phyloP scores from a whole-genome alignment of 2,888 invertebrate species.

The Corbicula japonica region DNA sequence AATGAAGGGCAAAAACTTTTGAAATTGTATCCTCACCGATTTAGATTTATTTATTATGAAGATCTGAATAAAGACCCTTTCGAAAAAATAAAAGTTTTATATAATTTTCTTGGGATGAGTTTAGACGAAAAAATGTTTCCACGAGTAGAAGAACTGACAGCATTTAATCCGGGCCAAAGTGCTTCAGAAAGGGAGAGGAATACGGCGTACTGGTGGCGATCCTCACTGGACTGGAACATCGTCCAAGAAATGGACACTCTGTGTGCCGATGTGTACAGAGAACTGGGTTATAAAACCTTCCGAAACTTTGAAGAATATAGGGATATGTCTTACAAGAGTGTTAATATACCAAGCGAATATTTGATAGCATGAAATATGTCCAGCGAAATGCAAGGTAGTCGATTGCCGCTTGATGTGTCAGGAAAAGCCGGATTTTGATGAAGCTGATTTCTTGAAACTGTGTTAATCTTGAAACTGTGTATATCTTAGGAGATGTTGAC shows the following conservation, averaged over 20 bases:
- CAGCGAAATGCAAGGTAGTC: too few species aligned
- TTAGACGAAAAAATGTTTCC: slow-evolving; percentile 22
- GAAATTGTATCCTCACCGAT: slow-evolving; percentile 23
- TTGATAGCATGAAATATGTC: too few species aligned
- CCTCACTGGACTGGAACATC: slow-evolving; percentile 23
- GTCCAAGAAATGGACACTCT: slow-evolving; percentile 23
- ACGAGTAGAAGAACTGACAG: slow-evolving; percentile 11
- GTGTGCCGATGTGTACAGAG: slow-evolving; percentile 36
- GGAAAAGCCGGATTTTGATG: too few species aligned
- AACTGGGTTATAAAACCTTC: slow-evolving; percentile 35
- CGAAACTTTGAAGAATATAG: slow-evolving; percentile 1
- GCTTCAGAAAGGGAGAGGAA: slow-evolving; percentile 22
- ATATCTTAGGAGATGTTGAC: too few species aligned
- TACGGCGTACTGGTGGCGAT: slow-evolving; percentile 46
- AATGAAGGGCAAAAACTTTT: slow-evolving; percentile 25
- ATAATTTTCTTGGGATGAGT: slow-evolving; percentile 45
- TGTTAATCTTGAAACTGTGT: too few species aligned
- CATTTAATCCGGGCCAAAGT: background rate
- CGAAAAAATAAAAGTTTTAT: slow-evolving; percentile 45
- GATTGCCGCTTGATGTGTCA: too few species aligned
- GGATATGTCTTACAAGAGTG: slow-evolving; percentile 24
- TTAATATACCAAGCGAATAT: slow-evolving; percentile 18
- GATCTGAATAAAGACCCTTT: slow-evolving; percentile 34
- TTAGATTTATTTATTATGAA: slow-evolving; percentile 47
- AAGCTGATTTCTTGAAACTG: too few species aligned